These are phyloP conservation scores for Drepana falcataria DNA, from an alignment of 2,888 invertebrate species.

Conservation along the genomic window DNA sequence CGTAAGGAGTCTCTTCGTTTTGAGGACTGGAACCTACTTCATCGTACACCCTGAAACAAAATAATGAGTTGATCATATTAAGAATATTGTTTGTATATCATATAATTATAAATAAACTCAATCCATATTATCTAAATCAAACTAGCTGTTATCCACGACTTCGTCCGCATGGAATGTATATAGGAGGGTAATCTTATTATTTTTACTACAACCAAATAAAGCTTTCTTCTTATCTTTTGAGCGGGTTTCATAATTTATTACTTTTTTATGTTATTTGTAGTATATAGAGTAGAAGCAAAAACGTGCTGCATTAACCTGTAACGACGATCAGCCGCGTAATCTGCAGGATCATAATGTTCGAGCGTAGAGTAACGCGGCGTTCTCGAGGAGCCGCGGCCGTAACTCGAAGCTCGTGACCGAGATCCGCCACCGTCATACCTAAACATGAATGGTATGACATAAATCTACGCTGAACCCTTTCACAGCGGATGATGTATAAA, in stretches of 20 bases:
- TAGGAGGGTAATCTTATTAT: too few species aligned
- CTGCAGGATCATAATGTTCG: conserved; percentile 71
- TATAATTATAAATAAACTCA: too few species aligned
- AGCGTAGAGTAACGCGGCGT: conserved; percentile 59
- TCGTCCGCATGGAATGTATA: too few species aligned
- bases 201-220: not conserved
- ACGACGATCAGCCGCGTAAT: conserved; percentile 69
- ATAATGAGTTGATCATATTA: not conserved
- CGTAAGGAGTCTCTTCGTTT: conserved; percentile 80
- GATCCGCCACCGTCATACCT: conserved; percentile 66
- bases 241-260: too few species aligned
- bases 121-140: too few species aligned
- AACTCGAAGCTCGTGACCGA: conserved; percentile 70
- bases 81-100: too few species aligned
- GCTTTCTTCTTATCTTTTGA: too few species aligned
- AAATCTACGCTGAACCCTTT: conserved; percentile 9
- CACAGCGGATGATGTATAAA: conserved; percentile 3
- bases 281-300: too few species aligned
- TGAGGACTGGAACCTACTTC: conserved; percentile 81
- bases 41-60: conserved; percentile 58
- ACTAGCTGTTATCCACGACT: too few species aligned
- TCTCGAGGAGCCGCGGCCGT: conserved; percentile 57
- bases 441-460: conserved; percentile 4
- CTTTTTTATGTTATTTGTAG: too few species aligned
- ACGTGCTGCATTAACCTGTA: conserved; percentile 48